Percentiles rank a stretch among this genome's conserved stretches.
Conservation (phyloP, 2,113 vertebrate species). For the Ifrita kowaldi region DNA sequence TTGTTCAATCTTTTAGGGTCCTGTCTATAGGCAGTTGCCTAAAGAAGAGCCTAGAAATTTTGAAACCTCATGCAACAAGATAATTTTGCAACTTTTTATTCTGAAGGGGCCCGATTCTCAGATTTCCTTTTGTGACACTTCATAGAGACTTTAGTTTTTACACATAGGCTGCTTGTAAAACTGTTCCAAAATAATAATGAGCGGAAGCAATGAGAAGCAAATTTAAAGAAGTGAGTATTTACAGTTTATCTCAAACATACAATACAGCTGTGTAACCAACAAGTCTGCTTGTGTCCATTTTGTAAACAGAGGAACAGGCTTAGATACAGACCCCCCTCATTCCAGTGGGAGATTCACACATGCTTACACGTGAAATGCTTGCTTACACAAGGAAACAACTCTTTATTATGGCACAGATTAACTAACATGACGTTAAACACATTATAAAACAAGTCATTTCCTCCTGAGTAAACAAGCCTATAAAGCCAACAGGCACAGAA, state of each 20-base stretch:
- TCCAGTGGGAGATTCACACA: background rate
- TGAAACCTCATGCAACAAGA: background rate
- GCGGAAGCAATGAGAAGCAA: background rate
- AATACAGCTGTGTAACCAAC: background rate
- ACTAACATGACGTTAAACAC: slow-evolving; percentile 62
- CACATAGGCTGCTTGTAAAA: background rate
- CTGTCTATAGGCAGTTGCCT: background rate
- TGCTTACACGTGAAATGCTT: background rate
- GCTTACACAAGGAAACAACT: slow-evolving; percentile 31
- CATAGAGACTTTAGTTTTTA: background rate
- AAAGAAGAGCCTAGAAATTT: background rate
- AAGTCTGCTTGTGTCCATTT: background rate
- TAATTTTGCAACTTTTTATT: background rate
- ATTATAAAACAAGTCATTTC: slow-evolving; percentile 63
- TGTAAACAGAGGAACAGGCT: background rate
- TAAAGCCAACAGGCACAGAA: slow-evolving; percentile 58
- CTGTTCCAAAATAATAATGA: background rate
- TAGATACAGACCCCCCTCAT: background rate
- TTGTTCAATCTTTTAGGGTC: background rate
- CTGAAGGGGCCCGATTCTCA: background rate
- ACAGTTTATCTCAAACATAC: background rate
- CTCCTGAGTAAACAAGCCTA: slow-evolving; percentile 51
- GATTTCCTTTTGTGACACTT: background rate
- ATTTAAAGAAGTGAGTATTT: background rate
- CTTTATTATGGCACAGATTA: slow-evolving; percentile 14